Conservation (phyloP, 1,140 invertebrate genomes). For the Propsilocerus akamusi region DNA sequence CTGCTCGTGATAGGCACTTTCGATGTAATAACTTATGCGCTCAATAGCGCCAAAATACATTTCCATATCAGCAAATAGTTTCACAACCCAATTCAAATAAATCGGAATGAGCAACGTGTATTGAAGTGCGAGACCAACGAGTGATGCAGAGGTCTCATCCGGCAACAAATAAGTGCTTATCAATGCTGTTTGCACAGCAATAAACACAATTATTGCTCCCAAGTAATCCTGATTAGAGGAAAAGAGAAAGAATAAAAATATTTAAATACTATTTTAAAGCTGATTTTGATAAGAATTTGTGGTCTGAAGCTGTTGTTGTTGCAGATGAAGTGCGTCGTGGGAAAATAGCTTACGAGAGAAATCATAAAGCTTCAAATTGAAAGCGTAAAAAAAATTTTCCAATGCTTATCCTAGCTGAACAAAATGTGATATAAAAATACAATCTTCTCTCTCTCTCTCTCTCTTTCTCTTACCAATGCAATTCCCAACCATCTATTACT, state of each 20-base stretch:
- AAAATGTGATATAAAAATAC: neutral
- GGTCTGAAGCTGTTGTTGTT: neutral
- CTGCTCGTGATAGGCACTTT: conserved; percentile 8
- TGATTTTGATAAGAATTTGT: neutral
- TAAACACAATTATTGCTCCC: conserved; percentile 55
- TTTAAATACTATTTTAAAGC: neutral
- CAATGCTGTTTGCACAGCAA: conserved; percentile 43
- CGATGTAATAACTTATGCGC: conserved; percentile 40
- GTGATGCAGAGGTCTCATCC: conserved; percentile 33
- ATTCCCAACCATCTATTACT: conserved; percentile 69
- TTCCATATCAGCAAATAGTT: conserved; percentile 58
- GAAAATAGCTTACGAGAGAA: neutral
- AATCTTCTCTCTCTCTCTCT: neutral
- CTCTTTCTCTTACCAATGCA: conserved; percentile 39
- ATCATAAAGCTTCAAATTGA: neutral
- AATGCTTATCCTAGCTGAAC: neutral
- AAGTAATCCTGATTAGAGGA: conserved; percentile 50
- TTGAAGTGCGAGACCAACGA: conserved; percentile 54
- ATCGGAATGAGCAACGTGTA: conserved; percentile 64
- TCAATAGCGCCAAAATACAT: conserved; percentile 62
- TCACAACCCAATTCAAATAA: conserved; percentile 66
- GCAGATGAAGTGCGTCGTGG: conserved; percentile 2
- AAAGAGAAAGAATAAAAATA: neutral
- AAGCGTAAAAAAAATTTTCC: neutral
- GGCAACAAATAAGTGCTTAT: conserved; percentile 31